A percentile compares a stretch with the other conserved stretches of the same genome.
Conservation (phyloP, 2,113 vertebrate genomes). For the Clarias gariepinus region DNA sequence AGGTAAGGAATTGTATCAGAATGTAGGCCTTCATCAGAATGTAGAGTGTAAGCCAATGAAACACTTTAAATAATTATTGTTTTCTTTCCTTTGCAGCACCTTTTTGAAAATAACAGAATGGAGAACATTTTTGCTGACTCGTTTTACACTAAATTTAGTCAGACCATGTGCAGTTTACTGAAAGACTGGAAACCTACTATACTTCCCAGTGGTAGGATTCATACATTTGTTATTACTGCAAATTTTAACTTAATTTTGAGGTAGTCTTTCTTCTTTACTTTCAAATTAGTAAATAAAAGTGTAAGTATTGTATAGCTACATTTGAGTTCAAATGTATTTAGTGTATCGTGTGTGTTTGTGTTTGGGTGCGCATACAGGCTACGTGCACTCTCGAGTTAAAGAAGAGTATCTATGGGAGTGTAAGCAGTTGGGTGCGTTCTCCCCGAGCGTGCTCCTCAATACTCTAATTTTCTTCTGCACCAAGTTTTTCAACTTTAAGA, state of each 20-base stretch:
- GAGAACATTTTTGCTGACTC: slow-evolving; percentile 98
- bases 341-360: neutral
- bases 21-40: neutral
- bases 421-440: slow-evolving; percentile 96
- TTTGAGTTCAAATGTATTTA: neutral
- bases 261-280: neutral
- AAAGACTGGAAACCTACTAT: slow-evolving; percentile 87
- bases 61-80: neutral
- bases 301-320: neutral
- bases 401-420: slow-evolving; percentile 97
- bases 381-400: slow-evolving; percentile 91
- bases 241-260: neutral
- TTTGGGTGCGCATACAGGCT: slow-evolving; percentile 70
- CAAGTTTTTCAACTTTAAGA: slow-evolving; percentile 92
- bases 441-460: slow-evolving; percentile 95
- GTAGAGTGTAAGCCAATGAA: neutral
- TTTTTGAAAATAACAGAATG: slow-evolving; percentile 96
- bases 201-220: slow-evolving; percentile 84
- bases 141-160: slow-evolving; percentile 91
- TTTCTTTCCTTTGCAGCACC: slow-evolving; percentile 75
- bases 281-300: neutral
- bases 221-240: neutral
- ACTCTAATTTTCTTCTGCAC: slow-evolving; percentile 97
- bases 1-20: slow-evolving; percentile 69
- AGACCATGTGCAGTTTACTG: slow-evolving; percentile 86